Conservation (phyloP, 2,888 invertebrate species). For the Eupithecia insigniata region DNA sequence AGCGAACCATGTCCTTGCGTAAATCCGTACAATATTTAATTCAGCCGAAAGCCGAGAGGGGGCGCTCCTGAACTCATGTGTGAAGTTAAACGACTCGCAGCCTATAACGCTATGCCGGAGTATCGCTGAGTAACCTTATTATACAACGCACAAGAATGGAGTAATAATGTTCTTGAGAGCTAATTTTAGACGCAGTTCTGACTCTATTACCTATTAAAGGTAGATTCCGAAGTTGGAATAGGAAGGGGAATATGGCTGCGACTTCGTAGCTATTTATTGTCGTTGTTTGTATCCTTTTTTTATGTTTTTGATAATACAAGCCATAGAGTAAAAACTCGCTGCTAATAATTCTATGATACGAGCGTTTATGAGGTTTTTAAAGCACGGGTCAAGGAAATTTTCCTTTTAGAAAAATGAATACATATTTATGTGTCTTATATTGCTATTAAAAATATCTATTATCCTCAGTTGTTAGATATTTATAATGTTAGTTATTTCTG, state of each 20-base stretch:
- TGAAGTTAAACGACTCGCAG: slow-evolving; percentile 47
- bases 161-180: slow-evolving; percentile 36
- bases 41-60: slow-evolving; percentile 21
- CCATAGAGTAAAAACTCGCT: no score
- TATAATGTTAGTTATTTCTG: no score
- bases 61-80: slow-evolving; percentile 42
- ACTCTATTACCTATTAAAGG: neutral
- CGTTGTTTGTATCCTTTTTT: neutral
- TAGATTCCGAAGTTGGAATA: neutral
- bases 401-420: no score
- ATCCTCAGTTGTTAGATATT: no score
- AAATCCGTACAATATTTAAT: slow-evolving; percentile 28
- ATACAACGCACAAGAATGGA: slow-evolving; percentile 39
- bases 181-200: slow-evolving; percentile 16
- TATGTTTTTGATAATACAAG: no score
- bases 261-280: neutral
- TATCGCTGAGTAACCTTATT: slow-evolving; percentile 45
- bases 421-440: no score
- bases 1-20: slow-evolving; percentile 14
- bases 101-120: slow-evolving; percentile 43
- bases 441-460: no score
- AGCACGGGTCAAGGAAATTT: no score
- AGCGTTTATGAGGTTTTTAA: no score
- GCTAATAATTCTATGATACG: no score
- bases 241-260: neutral